Evolutionary conservation across 2,797 vertebrate genomes (phyloP), one percentile per base, ranked within the genome.

Genomic region (Tragopan temminckii): DNA sequence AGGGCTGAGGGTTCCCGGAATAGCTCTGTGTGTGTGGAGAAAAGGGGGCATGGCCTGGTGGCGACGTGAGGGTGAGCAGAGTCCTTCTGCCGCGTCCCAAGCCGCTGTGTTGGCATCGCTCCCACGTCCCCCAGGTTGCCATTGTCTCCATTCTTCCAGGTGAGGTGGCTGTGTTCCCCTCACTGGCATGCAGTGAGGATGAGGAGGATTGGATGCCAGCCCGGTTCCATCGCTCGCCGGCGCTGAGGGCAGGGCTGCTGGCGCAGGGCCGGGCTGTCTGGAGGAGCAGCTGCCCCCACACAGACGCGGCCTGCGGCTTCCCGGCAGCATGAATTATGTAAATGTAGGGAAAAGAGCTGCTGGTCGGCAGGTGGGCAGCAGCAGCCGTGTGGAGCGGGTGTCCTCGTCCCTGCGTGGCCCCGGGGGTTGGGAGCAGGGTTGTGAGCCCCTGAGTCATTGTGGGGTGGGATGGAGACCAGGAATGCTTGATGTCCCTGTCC

Each of bases 281-380:
- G 75, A 76, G 29, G 79, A 95, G 93, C 95, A 95, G 93, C 93
- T 96, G 95, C 78, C 78, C 89, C 75, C 7, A 57, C 14, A 1
- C 72, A 79, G 67, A 45, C 7, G 13, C 59, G 84, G 68, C 85
- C 76, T 13, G 6, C 4, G 23, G 90, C 58, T 70, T 66, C 76
- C 91, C 18, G 0, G 42, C 70, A 48, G 80, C 2, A 4, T 91
- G 87, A 95, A 96, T 97, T 91, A 95, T 92, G 93, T 80, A 95
- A 95, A 96, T 93, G 45, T 92, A 90, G 95, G 96, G 93, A 95
- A 96, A 85, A 88, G 94, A 95, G 95, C 94, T 15, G 75, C 88
- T 77, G 7, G 4, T 16, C 7, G 43, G 92, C 46, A 10, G 43
- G 25, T 55, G 68, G 50, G 74, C 75, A 46, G 91, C 70, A 2